Evolutionary conservation across 2,888 invertebrate species (phyloP).

Genomic region (Clusia tigrina): DNA sequence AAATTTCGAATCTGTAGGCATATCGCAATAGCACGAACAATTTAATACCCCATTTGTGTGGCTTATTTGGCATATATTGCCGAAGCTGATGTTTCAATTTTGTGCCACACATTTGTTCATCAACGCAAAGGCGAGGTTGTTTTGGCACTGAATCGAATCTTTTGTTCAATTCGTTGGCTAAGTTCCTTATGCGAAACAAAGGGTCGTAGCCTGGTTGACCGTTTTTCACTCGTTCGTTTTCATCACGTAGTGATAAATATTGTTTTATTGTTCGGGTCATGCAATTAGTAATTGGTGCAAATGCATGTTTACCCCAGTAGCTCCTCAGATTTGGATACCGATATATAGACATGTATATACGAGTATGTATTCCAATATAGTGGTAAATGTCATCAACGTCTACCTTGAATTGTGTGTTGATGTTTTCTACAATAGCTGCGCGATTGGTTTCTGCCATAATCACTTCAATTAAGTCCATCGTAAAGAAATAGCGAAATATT

Average conservation of each 20-base stretch:
- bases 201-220: constrained; percentile 33
- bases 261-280: background rate
- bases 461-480: background rate
- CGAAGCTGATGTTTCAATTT: constrained; percentile 33
- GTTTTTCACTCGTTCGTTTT: constrained; percentile 29
- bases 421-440: background rate
- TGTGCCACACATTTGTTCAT: constrained; percentile 38
- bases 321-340: background rate
- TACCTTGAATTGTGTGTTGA: background rate
- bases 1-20: constrained; percentile 27
- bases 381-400: background rate
- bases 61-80: constrained; percentile 34
- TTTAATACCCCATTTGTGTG: constrained; percentile 28
- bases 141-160: constrained; percentile 37
- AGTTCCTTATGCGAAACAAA: constrained; percentile 22
- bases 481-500: background rate
- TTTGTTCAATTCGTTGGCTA: constrained; percentile 26
- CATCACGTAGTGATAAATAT: constrained; percentile 21
- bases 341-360: background rate
- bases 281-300: background rate
- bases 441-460: constrained; percentile 2
- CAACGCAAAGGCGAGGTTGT: constrained; percentile 30
- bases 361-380: background rate
- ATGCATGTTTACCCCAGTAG: background rate
- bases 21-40: constrained; percentile 21